These are phyloP conservation scores for Thunnus albacares DNA, from an alignment of 2,797 vertebrate species.

Conservation along the genomic window DNA sequence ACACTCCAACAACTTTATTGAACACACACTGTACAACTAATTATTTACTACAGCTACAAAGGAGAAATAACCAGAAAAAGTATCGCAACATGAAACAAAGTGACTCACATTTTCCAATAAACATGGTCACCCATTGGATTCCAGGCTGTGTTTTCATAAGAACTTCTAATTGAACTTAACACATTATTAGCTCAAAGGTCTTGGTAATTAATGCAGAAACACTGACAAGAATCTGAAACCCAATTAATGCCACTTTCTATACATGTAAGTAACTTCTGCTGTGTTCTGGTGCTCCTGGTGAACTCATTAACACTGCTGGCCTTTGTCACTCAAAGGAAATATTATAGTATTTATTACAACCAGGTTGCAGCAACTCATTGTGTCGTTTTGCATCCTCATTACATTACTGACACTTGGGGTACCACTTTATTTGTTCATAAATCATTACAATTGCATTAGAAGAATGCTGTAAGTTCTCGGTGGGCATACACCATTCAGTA, in stretches of 20 bases:
- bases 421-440: too few species aligned
- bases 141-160: neutral
- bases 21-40: neutral
- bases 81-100: neutral
- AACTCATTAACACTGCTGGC: slow-evolving; percentile 17
- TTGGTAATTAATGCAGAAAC: slow-evolving; percentile 26
- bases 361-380: too few species aligned
- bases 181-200: slow-evolving; percentile 44
- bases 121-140: neutral
- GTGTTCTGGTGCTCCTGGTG: slow-evolving; percentile 2
- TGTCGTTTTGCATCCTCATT: too few species aligned
- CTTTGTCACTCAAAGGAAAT: neutral
- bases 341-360: too few species aligned
- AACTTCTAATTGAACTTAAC: neutral
- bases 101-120: slow-evolving; percentile 23
- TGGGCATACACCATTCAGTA: too few species aligned
- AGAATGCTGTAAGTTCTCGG: too few species aligned
- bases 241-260: slow-evolving; percentile 23
- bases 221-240: neutral
- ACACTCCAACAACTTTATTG: neutral
- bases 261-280: neutral
- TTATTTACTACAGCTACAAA: neutral
- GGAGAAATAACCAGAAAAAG: neutral
- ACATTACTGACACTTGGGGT: too few species aligned
- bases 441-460: too few species aligned